Conservation (phyloP, 2,113 vertebrate species). For the Zingel zingel region DNA sequence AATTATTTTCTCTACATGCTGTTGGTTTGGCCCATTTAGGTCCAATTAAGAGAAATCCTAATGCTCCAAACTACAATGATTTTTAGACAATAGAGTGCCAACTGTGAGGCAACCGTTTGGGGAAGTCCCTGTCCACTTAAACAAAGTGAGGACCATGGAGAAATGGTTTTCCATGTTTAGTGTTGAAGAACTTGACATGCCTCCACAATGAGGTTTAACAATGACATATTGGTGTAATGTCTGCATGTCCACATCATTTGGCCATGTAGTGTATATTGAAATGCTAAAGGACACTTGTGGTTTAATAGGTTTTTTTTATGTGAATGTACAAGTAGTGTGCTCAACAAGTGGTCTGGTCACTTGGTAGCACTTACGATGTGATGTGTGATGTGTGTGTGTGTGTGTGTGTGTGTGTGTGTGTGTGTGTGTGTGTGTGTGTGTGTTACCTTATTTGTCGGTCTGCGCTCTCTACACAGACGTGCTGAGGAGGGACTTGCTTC, state of each 20-base stretch:
- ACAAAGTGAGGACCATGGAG: not conserved
- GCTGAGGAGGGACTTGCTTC: conserved; percentile 94
- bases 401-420: not conserved
- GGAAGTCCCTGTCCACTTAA: not conserved
- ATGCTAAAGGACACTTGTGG: not conserved
- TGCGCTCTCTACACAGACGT: conserved; percentile 95
- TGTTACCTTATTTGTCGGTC: conserved; percentile 97
- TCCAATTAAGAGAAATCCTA: not conserved
- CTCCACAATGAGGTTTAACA: not conserved
- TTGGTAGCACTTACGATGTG: not conserved
- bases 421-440: not conserved
- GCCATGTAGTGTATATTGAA: not conserved
- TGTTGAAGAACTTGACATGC: not conserved
- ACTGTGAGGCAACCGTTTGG: not conserved
- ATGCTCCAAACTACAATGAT: not conserved
- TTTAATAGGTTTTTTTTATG: not conserved
- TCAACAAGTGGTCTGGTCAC: not conserved
- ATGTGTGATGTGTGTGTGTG: not conserved
- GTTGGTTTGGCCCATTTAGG: not conserved
- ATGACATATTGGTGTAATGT: not conserved
- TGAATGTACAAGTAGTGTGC: not conserved
- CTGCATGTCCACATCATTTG: not conserved
- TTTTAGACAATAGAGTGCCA: not conserved
- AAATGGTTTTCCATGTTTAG: conserved; percentile 6
- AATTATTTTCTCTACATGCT: not conserved